These are phyloP conservation scores for Tipula vernalis DNA, from an alignment of 2,888 invertebrate genomes.

Conservation along the genomic window DNA sequence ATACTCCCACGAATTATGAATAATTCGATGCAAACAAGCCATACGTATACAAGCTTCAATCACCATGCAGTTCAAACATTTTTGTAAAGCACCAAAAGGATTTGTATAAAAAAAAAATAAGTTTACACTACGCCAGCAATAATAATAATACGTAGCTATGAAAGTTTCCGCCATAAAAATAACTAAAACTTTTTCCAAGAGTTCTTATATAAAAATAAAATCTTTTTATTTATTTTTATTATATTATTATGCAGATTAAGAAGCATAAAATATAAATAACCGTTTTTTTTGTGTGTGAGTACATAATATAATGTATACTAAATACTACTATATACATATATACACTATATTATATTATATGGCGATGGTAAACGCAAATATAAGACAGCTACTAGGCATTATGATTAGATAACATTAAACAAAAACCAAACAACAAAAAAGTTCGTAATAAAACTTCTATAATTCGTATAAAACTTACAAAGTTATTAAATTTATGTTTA, in stretches of 20 bases:
- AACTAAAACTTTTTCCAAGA: not conserved
- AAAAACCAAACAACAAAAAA: not conserved
- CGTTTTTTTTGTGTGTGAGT: not conserved
- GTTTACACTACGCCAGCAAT: not conserved
- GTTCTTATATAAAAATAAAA: not conserved
- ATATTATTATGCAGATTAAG: not conserved
- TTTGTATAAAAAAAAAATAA: not conserved
- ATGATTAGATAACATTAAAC: not conserved
- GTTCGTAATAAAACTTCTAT: not conserved
- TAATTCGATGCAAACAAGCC: too few relatives aligned
- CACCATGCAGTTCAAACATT: not conserved
- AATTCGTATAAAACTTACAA: not conserved
- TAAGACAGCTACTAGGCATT: slow-evolving; percentile 4
- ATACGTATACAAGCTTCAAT: not conserved
- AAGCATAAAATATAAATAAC: not conserved
- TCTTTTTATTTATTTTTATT: not conserved
- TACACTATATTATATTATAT: not conserved
- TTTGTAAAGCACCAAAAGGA: not conserved
- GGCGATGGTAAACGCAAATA: not conserved
- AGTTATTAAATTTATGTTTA: not conserved
- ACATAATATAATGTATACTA: not conserved
- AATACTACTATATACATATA: not conserved
- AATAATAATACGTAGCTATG: not conserved
- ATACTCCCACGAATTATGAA: too few relatives aligned
- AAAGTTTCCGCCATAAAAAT: not conserved